Evolutionary conservation across 2,797 vertebrate genomes (phyloP), one percentile per base, ranked within the genome.

Genomic region (Sebastes cheni): DNA sequence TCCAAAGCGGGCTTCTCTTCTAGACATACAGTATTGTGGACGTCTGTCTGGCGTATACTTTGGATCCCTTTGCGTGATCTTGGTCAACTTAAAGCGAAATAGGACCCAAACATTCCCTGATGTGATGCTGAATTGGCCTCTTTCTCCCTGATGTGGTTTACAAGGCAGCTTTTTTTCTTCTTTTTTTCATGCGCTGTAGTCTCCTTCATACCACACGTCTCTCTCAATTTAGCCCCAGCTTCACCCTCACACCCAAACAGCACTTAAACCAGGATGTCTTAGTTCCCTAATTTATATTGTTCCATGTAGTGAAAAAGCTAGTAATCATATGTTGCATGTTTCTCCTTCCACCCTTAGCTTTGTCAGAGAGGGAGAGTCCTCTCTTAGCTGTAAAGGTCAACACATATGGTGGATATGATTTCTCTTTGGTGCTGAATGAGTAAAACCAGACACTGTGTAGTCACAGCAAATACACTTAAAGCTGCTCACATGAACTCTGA

Each of bases 111-210:
- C 80, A 72, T 85, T 83, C 75, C 78, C 70, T 76, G 68, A 54
- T n/a, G 69, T 60, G 60, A 82, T 90, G 85, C 85, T 92, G 89
- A 91, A 81, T 82, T 75, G 73, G 84, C 86, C 75, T 86, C 69
- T 91, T 85, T 86, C 64, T 85, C 72, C 73, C 81, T 89, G 80
- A 90, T 90, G 92, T 93, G 92, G 89, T 86, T 75, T 71, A 73
- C 75, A 72, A 76, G 34, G 52, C 78, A 67, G 56, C 29, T n/a
- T 23, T 84, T 85, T 79, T 25, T 79, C 29, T 50, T 73, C 59
- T 29, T 84, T 36, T 60, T 72, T 82, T 81, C 50, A 78, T 70
- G 78, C 61, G 20, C 71, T 81, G 16, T 39, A 72, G 75, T 79
- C 84, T 86, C 56, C 36, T 75, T 89, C 79, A 67, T 81, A 89